Evolutionary conservation across 2,113 vertebrate species (phyloP), one percentile per base, ranked within the genome.

Genomic region (Ageneiosus marmoratus): DNA sequence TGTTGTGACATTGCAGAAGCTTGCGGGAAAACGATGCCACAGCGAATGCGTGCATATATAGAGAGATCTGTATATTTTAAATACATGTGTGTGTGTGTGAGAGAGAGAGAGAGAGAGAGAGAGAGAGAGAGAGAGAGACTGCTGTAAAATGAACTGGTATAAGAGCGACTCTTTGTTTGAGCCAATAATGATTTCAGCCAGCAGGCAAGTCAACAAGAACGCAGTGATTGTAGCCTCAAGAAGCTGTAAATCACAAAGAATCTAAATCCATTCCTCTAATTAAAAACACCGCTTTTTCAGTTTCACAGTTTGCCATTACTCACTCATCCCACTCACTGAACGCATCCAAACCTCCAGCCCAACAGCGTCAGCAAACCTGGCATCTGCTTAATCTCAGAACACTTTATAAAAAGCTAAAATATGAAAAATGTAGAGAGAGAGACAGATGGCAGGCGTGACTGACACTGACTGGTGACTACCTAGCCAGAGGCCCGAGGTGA

Each of bases 401-500:
- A 83, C 89, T 88, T 86, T 89, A 87, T 91, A 81, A 82, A 87
- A 84, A 83, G 69, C 48, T 77, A 56, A 60, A 62, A 46, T 32
- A 22, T 77, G 41, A 84, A 82, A 80, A 65, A 18, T 80, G 72
- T 74, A 60, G 81, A 70, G 81, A n/a, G n/a, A 69, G 80, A 85
- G 83, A 56, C 83, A 81, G 83, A 84, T 82, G 65, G 86, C 79
- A 69, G 63, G 37, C 48, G 82, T 88, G 80, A 87, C 80, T 87
- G 89, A 88, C 88, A 86, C 75, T 83, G 89, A 89, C 90, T 87
- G 89, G 87, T 79, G 91, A 85, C 88, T 91, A 73, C 84, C 46
- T 29, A 89, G 90, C 94, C 92, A 29, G 32, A 12, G 93, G 93
- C 91, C 32, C 56, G 87, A 85, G 82, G 85, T 70, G 90, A 80